Conservation (phyloP, 2,888 invertebrate species). For the Aphodius granarius region DNA sequence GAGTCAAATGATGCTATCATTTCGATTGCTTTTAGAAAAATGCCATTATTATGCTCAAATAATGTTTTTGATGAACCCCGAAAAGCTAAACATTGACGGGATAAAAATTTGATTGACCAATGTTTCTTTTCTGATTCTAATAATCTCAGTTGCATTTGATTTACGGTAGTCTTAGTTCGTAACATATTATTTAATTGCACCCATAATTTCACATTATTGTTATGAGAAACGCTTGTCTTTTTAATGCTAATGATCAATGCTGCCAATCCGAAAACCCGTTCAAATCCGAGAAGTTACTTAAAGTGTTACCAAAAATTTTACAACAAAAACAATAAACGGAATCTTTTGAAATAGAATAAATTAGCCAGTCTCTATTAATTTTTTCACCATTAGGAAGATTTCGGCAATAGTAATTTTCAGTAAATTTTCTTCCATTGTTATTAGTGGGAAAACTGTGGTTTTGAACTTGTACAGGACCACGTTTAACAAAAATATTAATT, state of each 20-base stretch:
- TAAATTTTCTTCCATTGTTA: conserved; percentile 6
- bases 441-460: conserved; percentile 20
- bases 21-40: conserved; percentile 16
- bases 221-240: conserved; percentile 27
- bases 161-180: conserved; percentile 25
- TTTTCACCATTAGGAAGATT: conserved; percentile 6
- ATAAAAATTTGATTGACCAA: conserved; percentile 29
- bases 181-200: conserved; percentile 25
- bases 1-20: conserved; percentile 16
- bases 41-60: conserved; percentile 6
- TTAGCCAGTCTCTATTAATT: conserved; percentile 1
- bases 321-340: conserved; percentile 30
- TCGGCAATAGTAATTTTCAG: conserved; percentile 3
- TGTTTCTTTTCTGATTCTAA: conserved; percentile 25
- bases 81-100: conserved; percentile 31
- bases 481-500: conserved; percentile 23
- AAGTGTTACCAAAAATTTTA: conserved; percentile 32
- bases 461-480: conserved; percentile 19
- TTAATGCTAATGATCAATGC: conserved; percentile 27
- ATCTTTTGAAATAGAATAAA: conserved; percentile 15
- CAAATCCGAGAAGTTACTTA: conserved; percentile 24
- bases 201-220: conserved; percentile 27
- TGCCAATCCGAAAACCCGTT: conserved; percentile 29
- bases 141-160: conserved; percentile 23
- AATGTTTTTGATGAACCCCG: conserved; percentile 19